Evolutionary conservation across 2,113 vertebrate genomes (phyloP), one percentile per base, ranked within the genome.

Genomic region (Periophthalmus modestus): DNA sequence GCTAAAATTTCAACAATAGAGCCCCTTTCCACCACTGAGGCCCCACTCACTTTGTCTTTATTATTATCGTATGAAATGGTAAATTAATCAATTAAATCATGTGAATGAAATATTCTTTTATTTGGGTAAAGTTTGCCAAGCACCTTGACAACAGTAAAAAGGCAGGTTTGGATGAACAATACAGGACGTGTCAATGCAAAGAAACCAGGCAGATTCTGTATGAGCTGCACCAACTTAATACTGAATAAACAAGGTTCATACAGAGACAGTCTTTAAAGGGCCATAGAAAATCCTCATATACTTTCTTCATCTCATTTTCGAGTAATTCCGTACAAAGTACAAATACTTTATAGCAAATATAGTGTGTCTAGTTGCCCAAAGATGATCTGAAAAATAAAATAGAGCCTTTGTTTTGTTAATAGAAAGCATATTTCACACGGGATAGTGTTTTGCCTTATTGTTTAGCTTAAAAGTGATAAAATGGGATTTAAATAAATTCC

Each of bases 61-160:
- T 18, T 19, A 52, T 52, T 55, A n/a, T 9, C 5, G 21, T 55
- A 21, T 21, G 19, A 55, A 28, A 28, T 28, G 3, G 3, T 28
- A 28, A 43, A 48, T 43, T 54, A 79, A 19, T 70, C 63, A 65
- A 72, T 43, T 66, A 4, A 4, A 69, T 67, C 83, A 33, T 77
- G 63, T 81, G 84, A 76, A 80, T 84, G 75, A 82, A 69, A 85
- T 74, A 23, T 11, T 78, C 36, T 82, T 91, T 88, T 88, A 89
- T 90, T 88, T 88, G 74, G 79, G 82, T 79, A 76, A 74, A 65
- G 77, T 84, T 81, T 89, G 88, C 79, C 85, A 87, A 86, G 84
- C 75, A 77, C 59, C 84, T 84, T 88, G 85, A 88, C 86, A 87
- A 79, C 61, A 47, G 83, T 85, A 86, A 83, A 89, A 91, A 89